Conservation (phyloP, 1,140 invertebrate species). For the Eciton burchellii region DNA sequence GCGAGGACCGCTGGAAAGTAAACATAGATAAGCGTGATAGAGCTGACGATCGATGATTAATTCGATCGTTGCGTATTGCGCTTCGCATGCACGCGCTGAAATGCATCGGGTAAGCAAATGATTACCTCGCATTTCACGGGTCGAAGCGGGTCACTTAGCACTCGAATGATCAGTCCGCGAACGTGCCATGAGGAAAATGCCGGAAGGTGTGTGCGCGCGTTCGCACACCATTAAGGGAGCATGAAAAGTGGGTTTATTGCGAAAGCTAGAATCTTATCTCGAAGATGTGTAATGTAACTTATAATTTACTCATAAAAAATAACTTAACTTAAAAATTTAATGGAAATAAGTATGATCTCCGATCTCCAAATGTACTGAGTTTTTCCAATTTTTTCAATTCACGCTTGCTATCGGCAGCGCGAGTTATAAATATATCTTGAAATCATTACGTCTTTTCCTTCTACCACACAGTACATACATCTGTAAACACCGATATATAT, state of each 20-base stretch:
- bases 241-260: conserved; percentile 5
- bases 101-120: conserved; percentile 29
- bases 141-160: conserved; percentile 44
- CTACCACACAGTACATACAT: too few species aligned
- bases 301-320: background rate
- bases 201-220: background rate
- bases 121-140: conserved; percentile 49
- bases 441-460: background rate
- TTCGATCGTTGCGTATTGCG: conserved; percentile 6
- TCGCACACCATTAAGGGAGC: background rate
- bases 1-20: background rate
- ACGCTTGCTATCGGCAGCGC: background rate
- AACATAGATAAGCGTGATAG: background rate
- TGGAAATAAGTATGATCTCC: background rate
- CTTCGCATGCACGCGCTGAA: conserved; percentile 28
- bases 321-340: conserved; percentile 2
- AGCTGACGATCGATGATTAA: background rate
- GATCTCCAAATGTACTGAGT: background rate
- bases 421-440: background rate
- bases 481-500: too few species aligned
- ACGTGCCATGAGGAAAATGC: background rate
- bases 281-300: background rate
- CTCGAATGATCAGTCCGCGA: conserved; percentile 30
- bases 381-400: background rate
- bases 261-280: background rate